A percentile compares a stretch with the other conserved stretches of the same genome.
Conservation (phyloP, 2,113 vertebrate species). For the Spheniscus mendiculus region DNA sequence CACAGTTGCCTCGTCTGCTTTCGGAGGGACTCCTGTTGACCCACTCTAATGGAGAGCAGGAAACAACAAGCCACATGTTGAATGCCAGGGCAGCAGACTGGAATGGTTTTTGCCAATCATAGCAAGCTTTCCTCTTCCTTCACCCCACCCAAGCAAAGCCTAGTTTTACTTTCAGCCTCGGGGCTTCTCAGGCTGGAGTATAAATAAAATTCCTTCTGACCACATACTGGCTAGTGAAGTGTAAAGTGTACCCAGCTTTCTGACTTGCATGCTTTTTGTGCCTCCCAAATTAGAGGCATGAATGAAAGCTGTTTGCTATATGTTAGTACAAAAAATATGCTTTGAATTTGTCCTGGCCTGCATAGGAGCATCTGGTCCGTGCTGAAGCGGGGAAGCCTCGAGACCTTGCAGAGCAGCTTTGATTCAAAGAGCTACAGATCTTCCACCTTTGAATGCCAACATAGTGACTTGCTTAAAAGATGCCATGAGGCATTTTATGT, state of each 20-base stretch:
- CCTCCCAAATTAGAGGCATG: too few relatives aligned
- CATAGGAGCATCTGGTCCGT: not conserved
- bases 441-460: not conserved
- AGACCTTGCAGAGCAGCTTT: not conserved
- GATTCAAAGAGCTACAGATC: not conserved
- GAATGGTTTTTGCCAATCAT: not conserved
- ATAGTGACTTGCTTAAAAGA: not conserved
- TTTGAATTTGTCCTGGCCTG: not conserved
- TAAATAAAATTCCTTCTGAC: not conserved
- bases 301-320: not conserved
- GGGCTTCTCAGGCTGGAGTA: not conserved
- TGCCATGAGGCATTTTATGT: not conserved
- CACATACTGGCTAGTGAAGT: not conserved
- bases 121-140: not conserved
- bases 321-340: not conserved
- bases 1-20: fast-evolving
- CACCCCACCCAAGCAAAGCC: not conserved
- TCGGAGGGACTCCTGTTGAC: not conserved
- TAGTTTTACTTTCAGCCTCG: not conserved
- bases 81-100: not conserved
- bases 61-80: fast-evolving
- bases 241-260: not conserved
- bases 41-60: not conserved
- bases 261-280: not conserved
- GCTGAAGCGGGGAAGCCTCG: not conserved